Evolutionary conservation across 2,113 vertebrate species (phyloP).

Genomic region (Brachypteracias leptosomus): DNA sequence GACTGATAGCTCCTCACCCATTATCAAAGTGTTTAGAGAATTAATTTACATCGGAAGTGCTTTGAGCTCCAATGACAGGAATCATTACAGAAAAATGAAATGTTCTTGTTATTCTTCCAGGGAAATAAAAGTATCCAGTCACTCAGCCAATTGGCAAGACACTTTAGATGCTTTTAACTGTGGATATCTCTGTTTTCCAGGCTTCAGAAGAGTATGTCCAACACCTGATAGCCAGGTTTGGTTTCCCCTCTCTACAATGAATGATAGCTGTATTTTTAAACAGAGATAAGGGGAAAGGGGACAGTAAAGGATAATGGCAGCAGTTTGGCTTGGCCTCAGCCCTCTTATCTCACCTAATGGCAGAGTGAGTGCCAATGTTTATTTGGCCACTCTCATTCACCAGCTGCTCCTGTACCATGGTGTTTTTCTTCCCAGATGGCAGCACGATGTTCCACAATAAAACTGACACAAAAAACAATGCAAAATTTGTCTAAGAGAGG

Average conservation of each 20-base stretch:
- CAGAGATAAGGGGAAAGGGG: slow-evolving; percentile 60
- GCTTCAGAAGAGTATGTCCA: not conserved
- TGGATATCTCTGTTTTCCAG: slow-evolving; percentile 51
- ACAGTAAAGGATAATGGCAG: slow-evolving; percentile 57
- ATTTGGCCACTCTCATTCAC: slow-evolving; percentile 78
- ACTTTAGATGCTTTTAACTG: slow-evolving; percentile 17
- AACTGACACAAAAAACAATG: slow-evolving; percentile 82
- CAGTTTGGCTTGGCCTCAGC: slow-evolving; percentile 65
- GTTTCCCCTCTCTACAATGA: slow-evolving; percentile 47
- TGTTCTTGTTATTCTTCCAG: slow-evolving; percentile 25
- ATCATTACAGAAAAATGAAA: slow-evolving; percentile 27
- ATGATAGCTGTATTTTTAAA: slow-evolving; percentile 62
- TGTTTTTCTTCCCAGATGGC: slow-evolving; percentile 83
- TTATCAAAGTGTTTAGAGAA: not conserved
- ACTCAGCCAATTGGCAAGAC: not conserved
- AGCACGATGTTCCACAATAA: slow-evolving; percentile 79
- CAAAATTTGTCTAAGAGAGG: slow-evolving; percentile 81
- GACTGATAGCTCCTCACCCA: not conserved
- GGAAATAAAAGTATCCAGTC: not conserved
- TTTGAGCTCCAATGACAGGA: not conserved
- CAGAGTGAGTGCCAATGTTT: slow-evolving; percentile 77
- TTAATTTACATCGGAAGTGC: not conserved
- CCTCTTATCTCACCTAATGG: slow-evolving; percentile 81
- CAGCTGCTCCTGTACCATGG: slow-evolving; percentile 78
- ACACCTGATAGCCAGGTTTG: slow-evolving; percentile 55